Conservation (phyloP, 2,113 vertebrate genomes). For the Phylloscopus trochiloides region DNA sequence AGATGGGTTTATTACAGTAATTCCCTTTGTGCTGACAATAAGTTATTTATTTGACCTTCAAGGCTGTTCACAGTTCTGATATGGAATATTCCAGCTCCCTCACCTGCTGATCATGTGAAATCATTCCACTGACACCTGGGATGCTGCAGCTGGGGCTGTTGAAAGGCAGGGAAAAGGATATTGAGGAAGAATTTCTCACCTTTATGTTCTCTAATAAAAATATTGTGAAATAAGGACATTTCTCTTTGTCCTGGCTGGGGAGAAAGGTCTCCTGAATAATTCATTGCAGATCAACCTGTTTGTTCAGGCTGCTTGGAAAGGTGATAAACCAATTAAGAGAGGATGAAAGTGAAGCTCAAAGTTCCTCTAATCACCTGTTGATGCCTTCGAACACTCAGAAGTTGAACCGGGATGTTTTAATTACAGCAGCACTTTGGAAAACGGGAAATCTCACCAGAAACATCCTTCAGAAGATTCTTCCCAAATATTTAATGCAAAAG, state of each 20-base stretch:
- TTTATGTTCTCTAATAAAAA: neutral
- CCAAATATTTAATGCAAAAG: neutral
- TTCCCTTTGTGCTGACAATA: neutral
- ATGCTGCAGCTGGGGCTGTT: neutral
- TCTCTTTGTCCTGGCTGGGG: neutral
- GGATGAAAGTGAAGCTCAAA: neutral
- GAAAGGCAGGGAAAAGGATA: neutral
- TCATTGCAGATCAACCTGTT: neutral
- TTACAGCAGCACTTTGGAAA: neutral
- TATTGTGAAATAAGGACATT: neutral
- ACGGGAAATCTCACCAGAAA: neutral
- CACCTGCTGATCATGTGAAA: neutral
- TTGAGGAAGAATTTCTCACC: neutral
- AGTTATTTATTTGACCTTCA: conserved; percentile 27
- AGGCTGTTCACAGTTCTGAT: neutral
- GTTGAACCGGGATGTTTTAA: neutral
- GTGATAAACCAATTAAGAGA: neutral
- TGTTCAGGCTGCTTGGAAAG: neutral
- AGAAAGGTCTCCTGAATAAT: neutral
- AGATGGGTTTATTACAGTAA: neutral
- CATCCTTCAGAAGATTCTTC: neutral
- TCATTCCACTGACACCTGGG: neutral
- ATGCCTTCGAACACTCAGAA: neutral
- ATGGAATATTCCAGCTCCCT: neutral
- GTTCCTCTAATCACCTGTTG: neutral